Percentiles rank a stretch among this genome's conserved stretches.
Evolutionary conservation across 2,888 invertebrate species (phyloP).

Genomic region (Dolichomitus sp.): DNA sequence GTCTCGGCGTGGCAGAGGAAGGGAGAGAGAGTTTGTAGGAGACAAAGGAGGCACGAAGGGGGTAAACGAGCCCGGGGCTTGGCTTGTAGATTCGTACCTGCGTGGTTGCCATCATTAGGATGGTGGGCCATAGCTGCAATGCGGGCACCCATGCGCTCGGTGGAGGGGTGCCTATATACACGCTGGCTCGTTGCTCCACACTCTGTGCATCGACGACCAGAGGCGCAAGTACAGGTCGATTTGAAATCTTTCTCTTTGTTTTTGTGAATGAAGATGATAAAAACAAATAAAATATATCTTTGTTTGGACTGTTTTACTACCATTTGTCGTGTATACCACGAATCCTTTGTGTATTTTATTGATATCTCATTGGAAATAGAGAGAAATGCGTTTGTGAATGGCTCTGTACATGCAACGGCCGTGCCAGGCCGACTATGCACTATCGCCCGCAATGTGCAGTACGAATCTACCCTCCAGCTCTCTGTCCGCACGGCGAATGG

Average conservation of each 20-base stretch:
- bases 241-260: background rate
- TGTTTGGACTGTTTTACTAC: background rate
- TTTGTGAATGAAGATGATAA: background rate
- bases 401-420: conserved; percentile 51
- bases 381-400: conserved; percentile 48
- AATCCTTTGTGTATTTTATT: conserved; percentile 17
- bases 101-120: conserved; percentile 84
- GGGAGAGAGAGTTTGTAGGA: conserved; percentile 57
- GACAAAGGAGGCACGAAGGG: conserved; percentile 47
- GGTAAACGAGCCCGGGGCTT: conserved; percentile 53
- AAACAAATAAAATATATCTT: background rate
- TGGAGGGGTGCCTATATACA: conserved; percentile 64
- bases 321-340: background rate
- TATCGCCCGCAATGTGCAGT: conserved; percentile 69
- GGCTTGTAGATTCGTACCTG: conserved; percentile 80
- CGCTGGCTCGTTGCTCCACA: conserved; percentile 55
- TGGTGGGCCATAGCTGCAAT: conserved; percentile 85
- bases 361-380: conserved; percentile 18
- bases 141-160: conserved; percentile 82
- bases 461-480: conserved; percentile 69
- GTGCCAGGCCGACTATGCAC: conserved; percentile 74
- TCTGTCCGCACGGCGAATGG: conserved; percentile 63
- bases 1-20: conserved; percentile 25
- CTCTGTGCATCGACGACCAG: conserved; percentile 60
- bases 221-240: conserved; percentile 55